phyloP scores from a whole-genome alignment of 1,140 invertebrate species.

The Penaeus japonicus region DNA sequence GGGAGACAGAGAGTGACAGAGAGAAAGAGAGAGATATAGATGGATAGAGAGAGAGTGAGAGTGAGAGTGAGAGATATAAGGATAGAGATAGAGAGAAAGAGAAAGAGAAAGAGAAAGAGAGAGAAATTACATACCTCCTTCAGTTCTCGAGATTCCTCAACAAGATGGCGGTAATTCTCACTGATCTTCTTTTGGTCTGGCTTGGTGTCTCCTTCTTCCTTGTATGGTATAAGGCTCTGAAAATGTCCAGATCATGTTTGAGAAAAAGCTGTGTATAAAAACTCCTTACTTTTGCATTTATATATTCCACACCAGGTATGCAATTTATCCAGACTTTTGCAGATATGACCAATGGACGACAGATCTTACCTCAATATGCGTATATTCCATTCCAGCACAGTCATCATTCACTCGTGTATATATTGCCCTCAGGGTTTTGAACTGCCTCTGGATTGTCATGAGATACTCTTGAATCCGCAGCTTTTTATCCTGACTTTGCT shows the following conservation, averaged over 20 bases:
- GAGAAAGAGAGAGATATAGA: too few species aligned
- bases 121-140: slow-evolving; percentile 7
- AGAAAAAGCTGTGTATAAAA: too few species aligned
- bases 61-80: too few species aligned
- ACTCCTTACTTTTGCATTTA: too few species aligned
- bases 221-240: slow-evolving; percentile 47
- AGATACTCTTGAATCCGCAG: slow-evolving; percentile 41
- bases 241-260: neutral
- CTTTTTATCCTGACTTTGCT: slow-evolving; percentile 41
- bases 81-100: too few species aligned
- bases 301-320: too few species aligned
- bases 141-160: slow-evolving; percentile 58
- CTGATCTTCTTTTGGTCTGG: slow-evolving; percentile 40
- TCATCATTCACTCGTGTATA: slow-evolving; percentile 43
- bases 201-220: slow-evolving; percentile 41
- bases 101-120: neutral
- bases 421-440: slow-evolving; percentile 44
- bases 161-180: slow-evolving; percentile 39
- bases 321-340: too few species aligned
- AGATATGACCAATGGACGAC: neutral
- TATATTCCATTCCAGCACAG: slow-evolving; percentile 52
- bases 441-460: slow-evolving; percentile 38
- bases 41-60: too few species aligned
- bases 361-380: slow-evolving; percentile 38
- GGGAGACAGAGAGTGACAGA: too few species aligned